phyloP scores from a whole-genome alignment of 2,113 vertebrate genomes.

The Festucalex cinctus region DNA sequence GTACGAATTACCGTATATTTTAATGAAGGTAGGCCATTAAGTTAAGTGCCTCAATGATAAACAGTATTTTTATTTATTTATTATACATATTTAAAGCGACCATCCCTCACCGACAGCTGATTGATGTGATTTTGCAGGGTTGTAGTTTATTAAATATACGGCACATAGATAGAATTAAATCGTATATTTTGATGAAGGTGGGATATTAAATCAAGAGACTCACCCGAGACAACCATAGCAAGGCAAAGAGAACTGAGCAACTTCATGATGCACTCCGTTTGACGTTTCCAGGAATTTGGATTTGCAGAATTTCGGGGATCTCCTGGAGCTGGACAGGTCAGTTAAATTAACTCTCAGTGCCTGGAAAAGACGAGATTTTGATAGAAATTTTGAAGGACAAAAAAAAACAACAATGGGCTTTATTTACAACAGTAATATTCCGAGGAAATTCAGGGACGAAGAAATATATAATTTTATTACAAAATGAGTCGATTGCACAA shows the following conservation, averaged over 20 bases:
- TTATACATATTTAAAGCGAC: neutral
- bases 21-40: too few relatives aligned
- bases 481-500: neutral
- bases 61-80: too few relatives aligned
- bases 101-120: neutral
- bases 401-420: conserved; percentile 3
- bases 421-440: neutral
- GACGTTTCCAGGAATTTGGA: conserved; percentile 26
- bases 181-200: neutral
- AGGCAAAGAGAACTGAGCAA: conserved; percentile 46
- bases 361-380: neutral
- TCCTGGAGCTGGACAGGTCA: conserved; percentile 8
- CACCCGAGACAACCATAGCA: conserved; percentile 58
- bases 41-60: too few relatives aligned
- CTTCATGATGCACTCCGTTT: conserved; percentile 48
- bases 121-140: neutral
- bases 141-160: neutral
- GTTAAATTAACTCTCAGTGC: neutral
- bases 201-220: conserved; percentile 22
- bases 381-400: conserved; percentile 34
- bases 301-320: conserved; percentile 11
- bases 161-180: neutral
- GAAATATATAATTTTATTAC: neutral
- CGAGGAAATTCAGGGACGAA: neutral
- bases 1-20: too few relatives aligned